Percentiles rank a stretch among this genome's conserved stretches.
These are phyloP conservation scores for Oryzias celebensis DNA, from an alignment of 2,113 vertebrate species.

Conservation along the genomic window DNA sequence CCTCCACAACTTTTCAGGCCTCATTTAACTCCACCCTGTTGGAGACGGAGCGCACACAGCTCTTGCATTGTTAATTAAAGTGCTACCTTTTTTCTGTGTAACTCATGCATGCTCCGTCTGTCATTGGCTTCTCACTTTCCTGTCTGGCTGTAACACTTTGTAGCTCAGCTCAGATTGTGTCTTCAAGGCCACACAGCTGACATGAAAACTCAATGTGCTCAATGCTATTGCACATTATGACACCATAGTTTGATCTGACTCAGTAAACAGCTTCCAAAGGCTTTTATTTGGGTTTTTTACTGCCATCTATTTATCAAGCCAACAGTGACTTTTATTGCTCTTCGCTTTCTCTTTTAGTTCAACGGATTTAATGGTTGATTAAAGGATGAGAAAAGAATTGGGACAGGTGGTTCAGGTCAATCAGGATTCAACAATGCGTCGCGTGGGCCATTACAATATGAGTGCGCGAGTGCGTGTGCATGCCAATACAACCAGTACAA, in stretches of 20 bases:
- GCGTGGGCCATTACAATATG: constrained; percentile 8
- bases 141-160: constrained; percentile 7
- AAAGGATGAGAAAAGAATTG: constrained; percentile 46
- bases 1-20: constrained; percentile 53
- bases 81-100: not conserved
- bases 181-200: constrained; percentile 27
- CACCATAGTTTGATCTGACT: constrained; percentile 33
- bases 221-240: constrained; percentile 26
- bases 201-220: constrained; percentile 28
- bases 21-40: constrained; percentile 44
- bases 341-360: constrained; percentile 37
- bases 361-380: constrained; percentile 42
- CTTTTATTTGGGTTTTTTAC: not conserved
- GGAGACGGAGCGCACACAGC: constrained; percentile 20
- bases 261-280: constrained; percentile 14
- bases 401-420: constrained; percentile 28
- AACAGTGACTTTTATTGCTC: constrained; percentile 38
- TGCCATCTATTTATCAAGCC: constrained; percentile 28
- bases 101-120: not conserved
- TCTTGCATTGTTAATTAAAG: constrained; percentile 46
- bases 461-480: not conserved
- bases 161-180: constrained; percentile 20
- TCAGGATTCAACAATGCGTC: constrained; percentile 25
- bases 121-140: not conserved
- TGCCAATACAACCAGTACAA: not conserved